Conservation (phyloP, 2,113 vertebrate species). For the Aptenodytes forsteri region DNA sequence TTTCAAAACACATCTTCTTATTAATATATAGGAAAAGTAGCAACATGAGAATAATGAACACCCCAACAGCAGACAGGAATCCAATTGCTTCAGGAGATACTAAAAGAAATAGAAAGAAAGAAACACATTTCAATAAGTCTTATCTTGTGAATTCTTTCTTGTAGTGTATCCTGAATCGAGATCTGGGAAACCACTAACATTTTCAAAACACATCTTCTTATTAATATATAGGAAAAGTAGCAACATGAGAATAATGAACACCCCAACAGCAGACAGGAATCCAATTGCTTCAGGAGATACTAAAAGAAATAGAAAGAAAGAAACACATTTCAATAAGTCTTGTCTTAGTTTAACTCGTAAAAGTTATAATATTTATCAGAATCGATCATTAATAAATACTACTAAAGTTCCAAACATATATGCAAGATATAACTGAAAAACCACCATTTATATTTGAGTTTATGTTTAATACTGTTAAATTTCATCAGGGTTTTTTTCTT, state of each 20-base stretch:
- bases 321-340: conserved; percentile 22
- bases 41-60: conserved; percentile 93
- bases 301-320: conserved; percentile 74
- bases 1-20: conserved; percentile 94
- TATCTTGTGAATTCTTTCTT: conserved; percentile 83
- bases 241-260: conserved; percentile 93
- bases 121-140: conserved; percentile 60
- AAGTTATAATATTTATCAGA: background rate
- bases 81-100: conserved; percentile 97
- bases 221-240: conserved; percentile 96
- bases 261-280: conserved; percentile 91
- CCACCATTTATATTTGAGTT: background rate
- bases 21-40: conserved; percentile 96
- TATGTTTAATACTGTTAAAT: background rate
- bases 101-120: conserved; percentile 74
- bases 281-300: conserved; percentile 97
- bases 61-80: conserved; percentile 91
- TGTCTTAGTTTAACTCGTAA: background rate
- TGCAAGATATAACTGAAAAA: background rate
- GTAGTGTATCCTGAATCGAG: conserved; percentile 86
- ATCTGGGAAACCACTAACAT: conserved; percentile 87
- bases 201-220: conserved; percentile 94
- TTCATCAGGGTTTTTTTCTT: background rate
- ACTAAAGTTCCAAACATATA: background rate
- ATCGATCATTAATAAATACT: background rate